These are phyloP conservation scores for Erebia ligea DNA, from an alignment of 2,888 invertebrate species.

Conservation along the genomic window DNA sequence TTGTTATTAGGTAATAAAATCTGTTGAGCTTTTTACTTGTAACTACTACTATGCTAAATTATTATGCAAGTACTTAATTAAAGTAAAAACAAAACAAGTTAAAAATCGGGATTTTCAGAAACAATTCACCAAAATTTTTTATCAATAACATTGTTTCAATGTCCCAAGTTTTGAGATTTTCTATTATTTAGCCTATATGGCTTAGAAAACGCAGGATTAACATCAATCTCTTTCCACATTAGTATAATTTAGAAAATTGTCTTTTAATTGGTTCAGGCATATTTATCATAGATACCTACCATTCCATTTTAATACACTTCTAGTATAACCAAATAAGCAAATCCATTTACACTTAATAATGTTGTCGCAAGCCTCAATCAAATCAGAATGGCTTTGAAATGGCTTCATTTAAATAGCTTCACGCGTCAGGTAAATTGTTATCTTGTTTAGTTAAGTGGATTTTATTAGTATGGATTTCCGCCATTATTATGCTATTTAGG, in stretches of 20 bases:
- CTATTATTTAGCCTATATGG: no score
- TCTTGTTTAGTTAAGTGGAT: slow-evolving; percentile 17
- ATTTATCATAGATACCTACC: slow-evolving; percentile 9
- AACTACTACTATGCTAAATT: no score
- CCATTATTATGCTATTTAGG: background rate
- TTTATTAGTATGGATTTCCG: slow-evolving; percentile 17
- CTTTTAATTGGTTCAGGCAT: background rate
- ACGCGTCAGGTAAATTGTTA: background rate
- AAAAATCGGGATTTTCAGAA: no score
- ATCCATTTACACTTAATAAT: slow-evolving; percentile 25
- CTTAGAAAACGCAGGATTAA: no score
- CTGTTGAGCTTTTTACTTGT: no score
- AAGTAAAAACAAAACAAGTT: no score
- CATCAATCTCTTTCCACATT: no score
- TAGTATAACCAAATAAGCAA: slow-evolving; percentile 30
- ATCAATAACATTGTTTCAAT: no score
- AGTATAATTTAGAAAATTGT: background rate
- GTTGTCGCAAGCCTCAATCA: slow-evolving; percentile 15
- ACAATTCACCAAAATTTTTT: no score
- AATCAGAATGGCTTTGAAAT: slow-evolving; percentile 14
- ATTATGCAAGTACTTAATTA: no score
- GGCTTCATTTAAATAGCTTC: slow-evolving; percentile 7
- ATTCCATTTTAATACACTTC: slow-evolving; percentile 15
- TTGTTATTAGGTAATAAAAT: no score
- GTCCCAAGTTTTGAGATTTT: no score